phyloP scores from a whole-genome alignment of 2,888 invertebrate species.

The Leucania comma region DNA sequence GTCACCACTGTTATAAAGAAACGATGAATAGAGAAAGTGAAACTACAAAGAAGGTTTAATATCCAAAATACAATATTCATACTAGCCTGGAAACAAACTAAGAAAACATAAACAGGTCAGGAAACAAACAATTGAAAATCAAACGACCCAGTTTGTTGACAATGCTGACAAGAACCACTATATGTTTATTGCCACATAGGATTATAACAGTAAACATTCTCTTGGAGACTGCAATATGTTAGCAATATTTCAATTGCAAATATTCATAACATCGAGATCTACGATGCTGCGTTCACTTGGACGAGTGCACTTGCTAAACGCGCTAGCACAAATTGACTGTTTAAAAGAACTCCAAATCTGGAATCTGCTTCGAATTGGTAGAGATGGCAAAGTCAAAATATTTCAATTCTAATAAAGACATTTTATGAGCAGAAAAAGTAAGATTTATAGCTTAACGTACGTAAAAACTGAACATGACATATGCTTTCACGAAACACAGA shows the following conservation, averaged over 20 bases:
- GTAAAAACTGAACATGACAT: background rate
- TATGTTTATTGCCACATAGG: background rate
- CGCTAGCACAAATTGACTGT: background rate
- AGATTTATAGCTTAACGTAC: too few species aligned
- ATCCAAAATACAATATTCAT: too few species aligned
- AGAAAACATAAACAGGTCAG: background rate
- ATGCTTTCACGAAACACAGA: slow-evolving; percentile 2
- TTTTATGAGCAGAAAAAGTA: too few species aligned
- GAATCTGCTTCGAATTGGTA: too few species aligned
- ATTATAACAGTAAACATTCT: background rate
- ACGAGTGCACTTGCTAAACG: slow-evolving; percentile 5
- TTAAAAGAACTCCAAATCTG: too few species aligned
- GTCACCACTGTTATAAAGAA: too few species aligned
- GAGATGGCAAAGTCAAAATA: too few species aligned
- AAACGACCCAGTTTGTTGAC: background rate
- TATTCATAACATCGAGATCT: background rate
- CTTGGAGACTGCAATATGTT: slow-evolving; percentile 6
- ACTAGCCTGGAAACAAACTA: too few species aligned
- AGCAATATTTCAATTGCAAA: slow-evolving; percentile 32
- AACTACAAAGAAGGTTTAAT: too few species aligned
- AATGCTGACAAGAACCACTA: background rate
- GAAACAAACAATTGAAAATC: background rate
- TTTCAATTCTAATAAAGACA: too few species aligned
- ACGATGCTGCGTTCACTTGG: background rate
- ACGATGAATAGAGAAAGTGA: too few species aligned